Conservation (phyloP, 2,888 invertebrate genomes). For the Trachelus troglodyta region DNA sequence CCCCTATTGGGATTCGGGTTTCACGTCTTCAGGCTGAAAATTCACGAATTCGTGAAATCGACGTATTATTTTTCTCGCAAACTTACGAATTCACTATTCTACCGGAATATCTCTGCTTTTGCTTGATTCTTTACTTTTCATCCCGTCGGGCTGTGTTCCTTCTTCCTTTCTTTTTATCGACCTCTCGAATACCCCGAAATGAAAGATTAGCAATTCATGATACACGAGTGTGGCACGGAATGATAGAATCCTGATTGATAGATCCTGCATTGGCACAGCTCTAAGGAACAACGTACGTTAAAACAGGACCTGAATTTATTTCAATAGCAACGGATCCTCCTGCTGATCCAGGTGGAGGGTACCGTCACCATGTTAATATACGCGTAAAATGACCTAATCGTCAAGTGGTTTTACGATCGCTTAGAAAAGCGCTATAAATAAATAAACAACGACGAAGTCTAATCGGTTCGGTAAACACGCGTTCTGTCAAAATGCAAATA, state of each 20-base stretch:
- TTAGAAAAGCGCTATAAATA: conserved; percentile 6
- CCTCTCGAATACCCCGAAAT: background rate
- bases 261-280: background rate
- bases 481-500: conserved; percentile 41
- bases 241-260: background rate
- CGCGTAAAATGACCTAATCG: background rate
- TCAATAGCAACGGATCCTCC: background rate
- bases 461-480: conserved; percentile 6
- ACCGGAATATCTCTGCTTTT: background rate
- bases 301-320: background rate
- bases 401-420: background rate
- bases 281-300: background rate
- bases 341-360: background rate
- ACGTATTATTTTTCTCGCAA: background rate
- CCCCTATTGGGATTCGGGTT: background rate
- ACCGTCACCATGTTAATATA: background rate
- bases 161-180: background rate
- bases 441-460: conserved; percentile 1
- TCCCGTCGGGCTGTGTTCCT: background rate
- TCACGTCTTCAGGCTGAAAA: background rate
- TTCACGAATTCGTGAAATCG: background rate
- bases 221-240: background rate
- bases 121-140: background rate
- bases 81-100: background rate
- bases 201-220: background rate